Evolutionary conservation across 1,140 invertebrate genomes (phyloP), one percentile per base, ranked within the genome.

Genomic region (Caerostris darwini): DNA sequence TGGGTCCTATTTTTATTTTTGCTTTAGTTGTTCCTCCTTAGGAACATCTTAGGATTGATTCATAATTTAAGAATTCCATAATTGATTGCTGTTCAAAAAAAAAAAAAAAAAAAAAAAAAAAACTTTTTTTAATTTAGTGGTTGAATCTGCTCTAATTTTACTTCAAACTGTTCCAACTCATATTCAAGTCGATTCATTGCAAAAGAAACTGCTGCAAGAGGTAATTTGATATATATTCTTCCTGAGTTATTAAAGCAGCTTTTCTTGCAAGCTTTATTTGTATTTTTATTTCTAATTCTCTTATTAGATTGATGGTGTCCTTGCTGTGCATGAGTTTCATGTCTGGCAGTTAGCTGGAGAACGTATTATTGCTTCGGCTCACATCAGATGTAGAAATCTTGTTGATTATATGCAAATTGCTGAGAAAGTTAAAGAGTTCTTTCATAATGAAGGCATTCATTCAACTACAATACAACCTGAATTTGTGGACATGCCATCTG

Each of bases 381-480:
- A 97, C 95, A 96, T 97, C 57, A 95, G 96, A 50, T 97, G 96
- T 95, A 95, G 95, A 58, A 96, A 96, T 94, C 95, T 97, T 53
- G 94, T 95, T 50, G 96, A 97, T 64, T 97, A 97, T 94, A 96
- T 97, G 96, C 94, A 95, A 54, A 96, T 97, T 53, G 97, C 97
- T 17, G 98, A 99, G 96, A 98, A 98, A 96, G 98, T 99, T 0
- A 99, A 99, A 96, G 98, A 99, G 96, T 95, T 97, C 83, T 97
- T 97, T 95, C 97, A 97, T 94, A 96, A 96, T 94, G 96, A 96
- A 95, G 96, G 96, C 4, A 97, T 97, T 93, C 97, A 97, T 95
- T 97, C 96, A 56, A 96, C 96, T 14, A 97, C 97, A 3, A 97
- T 97, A 90, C 97, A 97, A 95, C 97, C 97, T 53, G 97, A 97